Percentiles rank a stretch among this genome's conserved stretches.
phyloP scores from a whole-genome alignment of 2,888 invertebrate species.

The Halictus quadricinctus region DNA sequence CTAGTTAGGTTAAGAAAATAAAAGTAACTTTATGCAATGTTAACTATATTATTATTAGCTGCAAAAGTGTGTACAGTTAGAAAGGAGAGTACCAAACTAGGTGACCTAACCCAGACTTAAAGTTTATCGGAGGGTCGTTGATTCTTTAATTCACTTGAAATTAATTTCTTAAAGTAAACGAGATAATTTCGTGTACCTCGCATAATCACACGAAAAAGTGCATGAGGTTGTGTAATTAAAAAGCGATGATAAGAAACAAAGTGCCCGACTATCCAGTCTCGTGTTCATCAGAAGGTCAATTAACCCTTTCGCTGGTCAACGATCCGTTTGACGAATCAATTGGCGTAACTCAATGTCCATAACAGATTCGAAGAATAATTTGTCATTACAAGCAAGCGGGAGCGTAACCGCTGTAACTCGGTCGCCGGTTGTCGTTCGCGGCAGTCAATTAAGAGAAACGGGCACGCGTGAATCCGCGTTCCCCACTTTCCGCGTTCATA shows the following conservation, averaged over 20 bases:
- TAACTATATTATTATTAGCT: too few species aligned
- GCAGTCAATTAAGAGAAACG: not conserved
- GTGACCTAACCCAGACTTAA: too few species aligned
- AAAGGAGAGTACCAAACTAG: too few species aligned
- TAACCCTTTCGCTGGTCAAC: not conserved
- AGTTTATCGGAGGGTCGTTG: too few species aligned
- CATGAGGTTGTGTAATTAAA: not conserved
- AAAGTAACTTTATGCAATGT: too few species aligned
- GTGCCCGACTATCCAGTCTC: not conserved
- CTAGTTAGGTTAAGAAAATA: too few species aligned
- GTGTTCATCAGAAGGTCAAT: too few species aligned
- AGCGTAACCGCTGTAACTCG: not conserved
- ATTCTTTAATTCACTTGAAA: not conserved
- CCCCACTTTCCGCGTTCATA: not conserved
- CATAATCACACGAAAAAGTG: not conserved
- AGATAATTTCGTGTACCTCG: too few species aligned
- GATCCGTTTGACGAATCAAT: not conserved
- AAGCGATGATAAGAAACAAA: too few species aligned
- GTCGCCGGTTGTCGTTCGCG: not conserved
- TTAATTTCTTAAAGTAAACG: not conserved
- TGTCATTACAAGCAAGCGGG: not conserved
- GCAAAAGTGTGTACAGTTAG: too few species aligned
- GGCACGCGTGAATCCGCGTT: not conserved
- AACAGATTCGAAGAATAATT: not conserved
- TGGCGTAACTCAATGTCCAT: not conserved